These are phyloP conservation scores for Tenthredo mesomela DNA, from an alignment of 2,888 invertebrate species.

Conservation along the genomic window DNA sequence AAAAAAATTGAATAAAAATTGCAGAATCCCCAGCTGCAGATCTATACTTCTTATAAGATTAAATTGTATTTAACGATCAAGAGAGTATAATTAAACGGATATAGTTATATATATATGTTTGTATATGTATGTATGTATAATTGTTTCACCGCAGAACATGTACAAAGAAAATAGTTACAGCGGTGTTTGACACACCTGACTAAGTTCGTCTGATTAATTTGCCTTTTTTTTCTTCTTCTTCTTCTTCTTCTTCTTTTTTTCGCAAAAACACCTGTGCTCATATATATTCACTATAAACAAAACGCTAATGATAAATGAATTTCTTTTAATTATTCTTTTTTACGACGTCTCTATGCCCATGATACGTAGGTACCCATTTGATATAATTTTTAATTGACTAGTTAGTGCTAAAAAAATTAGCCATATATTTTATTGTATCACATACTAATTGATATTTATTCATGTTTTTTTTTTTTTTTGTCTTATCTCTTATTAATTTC, in stretches of 20 bases:
- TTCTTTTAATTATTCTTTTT: neutral
- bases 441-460: too few species aligned
- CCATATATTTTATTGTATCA: too few species aligned
- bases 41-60: too few species aligned
- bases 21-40: too few species aligned
- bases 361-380: neutral
- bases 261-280: constrained; percentile 38
- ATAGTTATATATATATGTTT: neutral
- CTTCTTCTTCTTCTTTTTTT: neutral
- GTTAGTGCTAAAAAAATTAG: too few species aligned
- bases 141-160: neutral
- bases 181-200: neutral
- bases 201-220: constrained; percentile 30
- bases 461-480: too few species aligned
- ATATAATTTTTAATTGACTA: neutral
- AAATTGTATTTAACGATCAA: too few species aligned
- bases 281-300: neutral
- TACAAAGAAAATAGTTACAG: neutral
- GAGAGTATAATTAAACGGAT: neutral
- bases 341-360: neutral
- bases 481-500: too few species aligned
- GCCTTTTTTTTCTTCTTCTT: neutral
- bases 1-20: too few species aligned
- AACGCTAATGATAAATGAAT: neutral
- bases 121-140: neutral